Base-by-base conservation (phyloP, 2,113 vertebrate species). In the Cairina moschata region DNA sequence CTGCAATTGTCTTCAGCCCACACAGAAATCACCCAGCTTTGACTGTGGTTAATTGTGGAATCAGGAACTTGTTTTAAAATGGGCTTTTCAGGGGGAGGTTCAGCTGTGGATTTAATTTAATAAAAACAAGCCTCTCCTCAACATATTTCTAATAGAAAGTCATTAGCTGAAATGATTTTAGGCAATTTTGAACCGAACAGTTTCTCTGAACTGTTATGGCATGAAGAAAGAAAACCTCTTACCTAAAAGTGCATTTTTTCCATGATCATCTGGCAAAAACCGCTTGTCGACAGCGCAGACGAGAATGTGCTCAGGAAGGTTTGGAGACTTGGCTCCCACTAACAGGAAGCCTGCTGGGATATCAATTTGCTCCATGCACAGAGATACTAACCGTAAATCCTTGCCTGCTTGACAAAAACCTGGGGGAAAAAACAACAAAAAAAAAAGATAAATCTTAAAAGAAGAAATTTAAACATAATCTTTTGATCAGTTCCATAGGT, bases 191-290 rank as follows among this genome's bases (percentile, higher is more conserved):
- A 97, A 92, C 75, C 66, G 93, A 54, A 6, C 32, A 60, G 77
- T 75, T 58, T 13, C 84, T 93, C 91, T 80, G 75, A 91, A 77
- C 81, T 95, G 68, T 74, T 81, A 74, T 3, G 32, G 26, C 55
- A 90, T 1, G 5, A 85, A 83, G 75, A 84, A 86, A 83, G 65
- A 66, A 73, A 68, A 28, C 22, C 38, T 97, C 98, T 98, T 97
- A 99, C 99, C 99, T 99, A 99, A 99, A 99, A 99, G 99, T 99
- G 99, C 99, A 99, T 99, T 99, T 99, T 99, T 99, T 90, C 99
- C 99, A 86, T 99, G 98, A 97, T 99, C 99, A 91, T 99, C 99
- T 58, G 99, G 99, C 97, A 99, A 97, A 97, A 99, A 99, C 74
- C 99, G 97, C 59, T 99, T 99, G 98, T 99, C 99, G 87, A 99